phyloP scores from a whole-genome alignment of 2,888 invertebrate genomes.

The Cephonodes hylas region DNA sequence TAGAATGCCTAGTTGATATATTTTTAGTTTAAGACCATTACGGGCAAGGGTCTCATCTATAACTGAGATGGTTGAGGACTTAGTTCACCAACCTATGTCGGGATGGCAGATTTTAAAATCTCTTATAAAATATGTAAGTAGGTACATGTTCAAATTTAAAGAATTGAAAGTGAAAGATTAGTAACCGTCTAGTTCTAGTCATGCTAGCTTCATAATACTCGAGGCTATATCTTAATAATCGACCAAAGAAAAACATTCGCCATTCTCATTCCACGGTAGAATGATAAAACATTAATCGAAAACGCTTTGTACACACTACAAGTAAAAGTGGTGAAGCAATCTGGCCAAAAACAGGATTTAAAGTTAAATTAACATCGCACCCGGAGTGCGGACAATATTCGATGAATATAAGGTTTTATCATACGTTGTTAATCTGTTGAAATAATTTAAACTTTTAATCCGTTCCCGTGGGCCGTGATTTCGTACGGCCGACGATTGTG shows the following conservation, averaged over 20 bases:
- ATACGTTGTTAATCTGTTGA: constrained; percentile 62
- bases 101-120: no score
- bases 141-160: no score
- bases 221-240: no score
- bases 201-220: no score
- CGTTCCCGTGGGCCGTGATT: constrained; percentile 37
- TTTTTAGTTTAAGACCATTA: no score
- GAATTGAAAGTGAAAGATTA: no score
- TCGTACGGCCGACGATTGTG: constrained; percentile 9
- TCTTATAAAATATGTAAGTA: no score
- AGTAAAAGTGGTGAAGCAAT: constrained; percentile 10
- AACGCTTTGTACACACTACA: constrained; percentile 5
- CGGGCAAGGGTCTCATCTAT: no score
- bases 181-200: no score
- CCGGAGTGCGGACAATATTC: constrained; percentile 42
- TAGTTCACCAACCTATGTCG: no score
- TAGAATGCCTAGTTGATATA: no score
- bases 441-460: constrained; percentile 72
- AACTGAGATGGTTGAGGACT: no score
- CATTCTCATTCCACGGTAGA: neutral
- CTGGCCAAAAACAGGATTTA: constrained; percentile 37
- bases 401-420: constrained; percentile 46
- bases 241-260: neutral
- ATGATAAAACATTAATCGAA: constrained; percentile 3
- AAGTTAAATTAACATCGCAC: constrained; percentile 60